These are phyloP conservation scores for Sarcophaga bullata DNA, from an alignment of 1,140 invertebrate species.

Conservation along the genomic window DNA sequence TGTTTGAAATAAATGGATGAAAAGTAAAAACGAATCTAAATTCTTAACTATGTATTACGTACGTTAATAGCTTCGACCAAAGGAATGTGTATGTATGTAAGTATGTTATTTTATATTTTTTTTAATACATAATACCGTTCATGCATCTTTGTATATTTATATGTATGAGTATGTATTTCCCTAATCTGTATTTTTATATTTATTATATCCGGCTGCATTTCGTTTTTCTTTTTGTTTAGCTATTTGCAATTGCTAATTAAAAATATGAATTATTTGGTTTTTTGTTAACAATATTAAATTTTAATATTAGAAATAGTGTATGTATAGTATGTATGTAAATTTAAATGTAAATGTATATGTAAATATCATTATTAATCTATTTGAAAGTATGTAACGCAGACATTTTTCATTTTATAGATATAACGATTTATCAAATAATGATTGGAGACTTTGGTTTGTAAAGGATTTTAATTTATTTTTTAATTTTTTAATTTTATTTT, in stretches of 20 bases:
- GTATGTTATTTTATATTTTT: not conserved
- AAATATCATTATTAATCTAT: conserved; percentile 22
- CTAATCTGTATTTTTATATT: not conserved
- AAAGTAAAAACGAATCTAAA: too few relatives aligned
- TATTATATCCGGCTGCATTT: not conserved
- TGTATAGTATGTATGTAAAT: conserved; percentile 11
- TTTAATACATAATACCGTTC: not conserved
- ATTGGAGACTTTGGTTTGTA: conserved; percentile 30
- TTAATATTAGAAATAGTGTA: conserved; percentile 21
- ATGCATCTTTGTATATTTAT: too few relatives aligned
- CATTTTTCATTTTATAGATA: conserved; percentile 35
- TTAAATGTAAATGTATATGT: conserved; percentile 22
- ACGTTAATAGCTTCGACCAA: not conserved
- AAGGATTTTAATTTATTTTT: conserved; percentile 1
- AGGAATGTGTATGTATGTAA: not conserved
- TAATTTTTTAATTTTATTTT: not conserved
- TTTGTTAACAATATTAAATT: not conserved
- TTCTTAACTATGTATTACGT: not conserved
- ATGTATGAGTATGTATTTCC: not conserved
- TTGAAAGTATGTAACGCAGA: conserved; percentile 17
- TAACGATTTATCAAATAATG: conserved; percentile 42
- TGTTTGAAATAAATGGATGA: too few relatives aligned
- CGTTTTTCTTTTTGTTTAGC: not conserved
- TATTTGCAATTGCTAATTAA: conserved; percentile 33
- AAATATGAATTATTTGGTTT: not conserved